A percentile compares a stretch with the other conserved stretches of the same genome.
Conservation (phyloP, 2,797 vertebrate species). For the Diplodus sargus region DNA sequence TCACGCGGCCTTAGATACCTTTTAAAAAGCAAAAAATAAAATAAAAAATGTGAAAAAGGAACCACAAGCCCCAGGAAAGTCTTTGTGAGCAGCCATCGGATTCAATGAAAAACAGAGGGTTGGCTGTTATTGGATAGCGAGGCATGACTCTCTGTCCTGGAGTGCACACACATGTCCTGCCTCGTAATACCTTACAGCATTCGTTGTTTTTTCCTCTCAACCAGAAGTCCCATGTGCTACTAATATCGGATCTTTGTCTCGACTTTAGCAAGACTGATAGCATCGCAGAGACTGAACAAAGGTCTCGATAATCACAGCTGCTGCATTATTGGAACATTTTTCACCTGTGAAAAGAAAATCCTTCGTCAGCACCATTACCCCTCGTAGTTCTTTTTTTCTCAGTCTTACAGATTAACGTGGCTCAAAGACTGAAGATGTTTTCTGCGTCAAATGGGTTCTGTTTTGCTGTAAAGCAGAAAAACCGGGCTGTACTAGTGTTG, state of each 20-base stretch:
- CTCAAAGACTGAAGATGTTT: conserved; percentile 11
- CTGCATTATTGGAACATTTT: conserved; percentile 69
- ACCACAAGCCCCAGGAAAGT: neutral
- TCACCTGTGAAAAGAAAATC: conserved; percentile 60
- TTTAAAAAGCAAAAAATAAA: conserved; percentile 19
- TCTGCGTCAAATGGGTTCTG: neutral
- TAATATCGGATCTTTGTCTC: conserved; percentile 45
- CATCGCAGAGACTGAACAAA: conserved; percentile 44
- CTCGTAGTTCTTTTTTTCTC: conserved; percentile 33
- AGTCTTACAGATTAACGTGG: conserved; percentile 18
- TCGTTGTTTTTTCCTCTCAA: conserved; percentile 28
- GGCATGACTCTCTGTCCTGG: neutral
- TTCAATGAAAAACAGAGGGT: conserved; percentile 24
- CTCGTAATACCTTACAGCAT: conserved; percentile 25
- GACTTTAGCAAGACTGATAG: conserved; percentile 61
- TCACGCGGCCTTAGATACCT: conserved; percentile 11
- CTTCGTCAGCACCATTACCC: conserved; percentile 47
- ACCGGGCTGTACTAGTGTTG: neutral
- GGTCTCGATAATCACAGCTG: conserved; percentile 64
- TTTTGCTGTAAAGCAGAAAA: conserved; percentile 6
- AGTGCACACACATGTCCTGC: neutral
- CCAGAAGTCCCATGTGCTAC: conserved; percentile 28
- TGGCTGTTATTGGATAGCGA: conserved; percentile 32
- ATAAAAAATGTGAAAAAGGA: neutral
- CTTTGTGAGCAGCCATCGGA: neutral